Evolutionary conservation across 2,888 invertebrate species (phyloP), one percentile per base, ranked within the genome.

Genomic region (Idaea biselata): DNA sequence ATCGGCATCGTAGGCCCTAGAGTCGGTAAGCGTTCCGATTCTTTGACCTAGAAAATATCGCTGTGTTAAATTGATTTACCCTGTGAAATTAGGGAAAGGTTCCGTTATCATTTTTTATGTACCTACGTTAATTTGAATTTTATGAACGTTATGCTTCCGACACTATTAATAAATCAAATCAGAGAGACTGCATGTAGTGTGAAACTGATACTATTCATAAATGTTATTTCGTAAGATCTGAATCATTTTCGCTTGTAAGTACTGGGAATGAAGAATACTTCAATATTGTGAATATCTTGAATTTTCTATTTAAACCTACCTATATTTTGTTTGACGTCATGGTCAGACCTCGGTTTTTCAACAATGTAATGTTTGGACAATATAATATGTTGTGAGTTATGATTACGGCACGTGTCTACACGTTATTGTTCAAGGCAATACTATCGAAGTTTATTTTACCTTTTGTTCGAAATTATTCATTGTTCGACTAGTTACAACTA

Each of bases 391-490:
- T 61, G n/a, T n/a, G 25, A 16, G 63, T 56, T 61, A 68, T 65
- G 65, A 62, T 57, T 67, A 63, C 60, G 61, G 68, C 63, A 53
- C 63, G 60, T 62, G 65, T 62, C 64, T 61, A 55, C 61, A 64
- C 61, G n/a, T 60, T 64, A 64, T 67, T 64, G 64, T 65, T 55
- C 53, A 31, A 63, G 61, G 63, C 60, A 56, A 56, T n/a, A 55
- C 17, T 55, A 55, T 55, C 56, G 6, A 44, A 44, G 18, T 56
- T 55, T 56, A 58, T 33, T 44, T 53, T 58, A 44, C 58, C 53
- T 58, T 32, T 58, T 33, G 33, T 32, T 53, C 33, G 31, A 5
- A 60, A 60, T 60, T 31, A 53, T 60, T 54, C 55, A 54, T 60
- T 55, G 56, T 55, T 56, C 14, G 56, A 56, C 18, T 25, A 17